These are phyloP conservation scores for Marisa cornuarietis DNA, from an alignment of 1,140 invertebrate genomes.

Conservation along the genomic window DNA sequence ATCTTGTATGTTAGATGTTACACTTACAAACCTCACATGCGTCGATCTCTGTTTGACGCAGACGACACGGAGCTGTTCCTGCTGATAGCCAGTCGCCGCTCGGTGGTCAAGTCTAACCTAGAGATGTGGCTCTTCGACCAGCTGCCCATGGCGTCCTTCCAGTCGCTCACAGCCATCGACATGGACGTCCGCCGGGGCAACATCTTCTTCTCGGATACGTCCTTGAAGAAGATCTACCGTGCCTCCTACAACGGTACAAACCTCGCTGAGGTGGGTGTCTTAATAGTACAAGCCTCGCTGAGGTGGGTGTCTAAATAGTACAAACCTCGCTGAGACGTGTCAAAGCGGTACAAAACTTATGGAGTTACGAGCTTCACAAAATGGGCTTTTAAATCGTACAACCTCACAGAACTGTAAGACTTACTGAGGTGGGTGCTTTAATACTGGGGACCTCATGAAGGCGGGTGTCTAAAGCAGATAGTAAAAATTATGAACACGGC, in stretches of 20 bases:
- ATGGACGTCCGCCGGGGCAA: slow-evolving; percentile 42
- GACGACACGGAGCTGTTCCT: slow-evolving; percentile 47
- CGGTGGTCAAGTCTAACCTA: slow-evolving; percentile 42
- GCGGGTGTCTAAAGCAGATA: too few relatives aligned
- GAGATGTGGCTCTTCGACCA: slow-evolving; percentile 35
- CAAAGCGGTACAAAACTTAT: too few relatives aligned
- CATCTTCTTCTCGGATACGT: slow-evolving; percentile 54
- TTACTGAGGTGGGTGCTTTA: too few relatives aligned
- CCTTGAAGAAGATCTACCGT: slow-evolving; percentile 52
- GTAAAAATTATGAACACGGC: too few relatives aligned
- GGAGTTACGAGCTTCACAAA: too few relatives aligned
- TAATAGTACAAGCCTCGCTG: background rate
- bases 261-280: slow-evolving; percentile 45
- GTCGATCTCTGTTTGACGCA: slow-evolving; percentile 19
- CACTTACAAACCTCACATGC: background rate
- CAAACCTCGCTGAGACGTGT: too few relatives aligned
- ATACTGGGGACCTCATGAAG: too few relatives aligned
- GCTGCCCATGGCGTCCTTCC: slow-evolving; percentile 39
- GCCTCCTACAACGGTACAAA: slow-evolving; percentile 49
- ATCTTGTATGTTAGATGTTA: background rate
- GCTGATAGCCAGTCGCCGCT: slow-evolving; percentile 46
- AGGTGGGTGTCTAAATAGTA: too few relatives aligned
- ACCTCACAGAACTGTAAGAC: too few relatives aligned
- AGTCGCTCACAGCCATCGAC: slow-evolving; percentile 49
- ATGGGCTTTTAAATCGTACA: too few relatives aligned